Base-by-base conservation (phyloP, 2,888 invertebrate species). In the Koerneria pararmatus region DNA sequence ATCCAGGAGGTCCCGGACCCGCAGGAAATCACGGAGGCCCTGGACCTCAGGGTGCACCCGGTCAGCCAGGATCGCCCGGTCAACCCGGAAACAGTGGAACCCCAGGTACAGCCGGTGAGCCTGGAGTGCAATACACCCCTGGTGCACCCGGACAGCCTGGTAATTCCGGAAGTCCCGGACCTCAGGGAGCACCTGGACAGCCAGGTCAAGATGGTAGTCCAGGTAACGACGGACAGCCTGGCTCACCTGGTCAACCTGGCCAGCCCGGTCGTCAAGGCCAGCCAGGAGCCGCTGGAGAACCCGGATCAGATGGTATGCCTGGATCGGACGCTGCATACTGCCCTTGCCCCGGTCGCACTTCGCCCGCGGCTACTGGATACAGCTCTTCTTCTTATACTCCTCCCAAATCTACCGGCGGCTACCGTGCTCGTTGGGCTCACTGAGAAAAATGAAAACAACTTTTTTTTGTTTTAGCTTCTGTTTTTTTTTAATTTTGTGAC, bases 11-110 rank as follows among this genome's bases (percentile, higher is more conserved):
- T 0, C 66, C 69, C 2, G 73, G 73, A 32, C 66, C 61, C 37
- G 65, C 71, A 54, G 73, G 73, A 22, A 62, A 68, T 54, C 71
- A 69, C 3, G 73, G 73, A 46, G 56, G 66, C 37, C 69, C 71
- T 4, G 73, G 73, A 60, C 54, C 51, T 31, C 67, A 69, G 49
- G 73, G 71, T 31, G 61, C 65, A 11, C 65, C 70, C 24, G 69
- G 65, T 6, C 3, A 19, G 6, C 61, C 49, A 0, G 67, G 72
- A 46, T 67, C 65, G 19, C 67, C 68, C 1, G 72, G 72, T 11
- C 1, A 15, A 11, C 69, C 68, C 11, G 72, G 72, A 53, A 56
- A 57, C 27, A 41, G 24, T n/a, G 73, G 73, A 27, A 32, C 65
- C 27, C 53, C 46, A 5, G 73, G 73, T 58, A 24, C 60, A n/a